phyloP scores from a whole-genome alignment of 2,113 vertebrate species.

The Etheostoma cragini region DNA sequence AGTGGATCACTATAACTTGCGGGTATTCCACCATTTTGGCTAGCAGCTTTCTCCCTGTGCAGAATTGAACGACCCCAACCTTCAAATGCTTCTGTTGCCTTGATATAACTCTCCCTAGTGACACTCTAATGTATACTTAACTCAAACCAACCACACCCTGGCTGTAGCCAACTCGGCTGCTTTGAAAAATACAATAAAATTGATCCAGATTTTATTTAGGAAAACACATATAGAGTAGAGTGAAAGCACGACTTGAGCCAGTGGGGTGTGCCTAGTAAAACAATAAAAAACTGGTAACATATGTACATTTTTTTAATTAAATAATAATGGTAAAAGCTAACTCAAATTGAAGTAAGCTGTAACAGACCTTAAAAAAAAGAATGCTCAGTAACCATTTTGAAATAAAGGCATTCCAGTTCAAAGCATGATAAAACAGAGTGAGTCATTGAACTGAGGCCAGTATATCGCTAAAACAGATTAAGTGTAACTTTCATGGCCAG shows the following conservation, averaged over 20 bases:
- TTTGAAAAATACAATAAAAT: constrained; percentile 15
- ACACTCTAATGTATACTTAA: constrained; percentile 25
- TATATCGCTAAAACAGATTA: constrained; percentile 73
- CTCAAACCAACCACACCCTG: constrained; percentile 15
- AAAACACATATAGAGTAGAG: constrained; percentile 10
- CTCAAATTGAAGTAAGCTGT: neutral
- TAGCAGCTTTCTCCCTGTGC: constrained; percentile 10
- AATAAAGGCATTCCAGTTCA: constrained; percentile 29
- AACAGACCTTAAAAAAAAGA: constrained; percentile 21
- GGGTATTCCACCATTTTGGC: constrained; percentile 45
- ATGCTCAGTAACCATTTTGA: constrained; percentile 45
- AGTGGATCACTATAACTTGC: constrained; percentile 42
- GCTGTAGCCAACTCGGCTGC: neutral
- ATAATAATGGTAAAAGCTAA: neutral
- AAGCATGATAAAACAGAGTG: constrained; percentile 59
- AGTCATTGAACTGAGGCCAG: constrained; percentile 63
- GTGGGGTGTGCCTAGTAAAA: neutral
- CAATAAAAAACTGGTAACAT: neutral
- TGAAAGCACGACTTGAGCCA: neutral
- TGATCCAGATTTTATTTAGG: constrained; percentile 1
- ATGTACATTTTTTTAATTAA: neutral
- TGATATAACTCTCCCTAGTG: constrained; percentile 28
- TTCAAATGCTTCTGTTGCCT: constrained; percentile 12
- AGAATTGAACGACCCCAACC: constrained; percentile 17
- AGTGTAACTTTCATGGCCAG: constrained; percentile 73